Evolutionary conservation across 2,888 invertebrate genomes (phyloP).

Genomic region (Autographa gamma): DNA sequence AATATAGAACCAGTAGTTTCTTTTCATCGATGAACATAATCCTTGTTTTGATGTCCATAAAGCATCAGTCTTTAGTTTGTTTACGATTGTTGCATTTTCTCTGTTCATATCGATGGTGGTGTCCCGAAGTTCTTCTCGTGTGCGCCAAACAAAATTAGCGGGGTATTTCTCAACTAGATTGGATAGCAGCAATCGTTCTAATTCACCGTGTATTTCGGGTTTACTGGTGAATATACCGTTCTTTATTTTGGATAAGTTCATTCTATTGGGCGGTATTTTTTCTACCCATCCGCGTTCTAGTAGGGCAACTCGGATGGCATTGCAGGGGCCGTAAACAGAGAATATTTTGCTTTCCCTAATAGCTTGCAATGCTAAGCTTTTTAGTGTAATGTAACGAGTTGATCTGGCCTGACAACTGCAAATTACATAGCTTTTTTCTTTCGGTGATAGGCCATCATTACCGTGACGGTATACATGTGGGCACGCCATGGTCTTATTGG

Average conservation of each 20-base stretch:
- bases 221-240: conserved; percentile 67
- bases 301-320: conserved; percentile 89
- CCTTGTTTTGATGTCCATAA: conserved; percentile 85
- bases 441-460: conserved; percentile 71
- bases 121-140: conserved; percentile 65
- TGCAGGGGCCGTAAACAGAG: conserved; percentile 86
- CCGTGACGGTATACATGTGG: conserved; percentile 48
- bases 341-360: conserved; percentile 87
- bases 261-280: conserved; percentile 86
- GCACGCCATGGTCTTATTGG: conserved; percentile 39
- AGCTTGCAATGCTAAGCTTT: conserved; percentile 83
- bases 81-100: conserved; percentile 71
- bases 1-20: conserved; percentile 90
- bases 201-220: conserved; percentile 70
- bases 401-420: conserved; percentile 74
- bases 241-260: conserved; percentile 78
- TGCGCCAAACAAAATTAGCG: conserved; percentile 81
- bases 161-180: conserved; percentile 76
- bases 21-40: conserved; percentile 87
- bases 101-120: conserved; percentile 68
- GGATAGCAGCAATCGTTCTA: conserved; percentile 81
- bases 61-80: conserved; percentile 78
- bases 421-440: conserved; percentile 79
- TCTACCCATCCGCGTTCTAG: conserved; percentile 92
- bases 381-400: conserved; percentile 73